phyloP scores from a whole-genome alignment of 2,797 vertebrate genomes.

The Pelobates cultripes region DNA sequence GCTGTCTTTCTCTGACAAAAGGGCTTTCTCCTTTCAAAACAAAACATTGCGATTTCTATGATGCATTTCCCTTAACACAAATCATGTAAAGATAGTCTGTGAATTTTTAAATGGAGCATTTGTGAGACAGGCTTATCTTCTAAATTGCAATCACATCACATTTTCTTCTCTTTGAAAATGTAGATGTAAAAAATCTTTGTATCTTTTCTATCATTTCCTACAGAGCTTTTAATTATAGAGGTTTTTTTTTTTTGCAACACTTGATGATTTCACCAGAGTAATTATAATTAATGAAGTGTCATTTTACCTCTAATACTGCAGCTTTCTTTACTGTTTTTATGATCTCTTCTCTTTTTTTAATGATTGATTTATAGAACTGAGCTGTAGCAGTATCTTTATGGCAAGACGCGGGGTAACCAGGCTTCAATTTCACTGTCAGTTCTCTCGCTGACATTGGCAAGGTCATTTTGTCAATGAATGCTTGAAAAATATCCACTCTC shows the following conservation, averaged over 20 bases:
- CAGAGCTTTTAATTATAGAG: conserved; percentile 48
- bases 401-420: not conserved
- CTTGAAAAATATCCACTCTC: conserved; percentile 14
- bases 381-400: conserved; percentile 27
- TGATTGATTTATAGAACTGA: conserved; percentile 48
- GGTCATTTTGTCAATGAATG: conserved; percentile 16
- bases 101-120: conserved; percentile 48
- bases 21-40: conserved; percentile 19
- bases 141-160: conserved; percentile 49
- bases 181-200: conserved; percentile 30
- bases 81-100: conserved; percentile 41
- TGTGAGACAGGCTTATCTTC: conserved; percentile 39
- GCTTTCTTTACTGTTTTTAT: conserved; percentile 41
- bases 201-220: conserved; percentile 44
- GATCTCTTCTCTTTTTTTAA: conserved; percentile 23
- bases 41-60: conserved; percentile 32
- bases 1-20: not conserved
- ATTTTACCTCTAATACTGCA: conserved; percentile 40
- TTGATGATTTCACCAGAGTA: conserved; percentile 49
- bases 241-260: conserved; percentile 37
- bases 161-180: conserved; percentile 43
- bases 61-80: conserved; percentile 48
- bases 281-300: conserved; percentile 57
- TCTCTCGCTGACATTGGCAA: conserved; percentile 34
- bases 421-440: conserved; percentile 9